Conservation (phyloP, 2,888 invertebrate species). For the Thysanoteuthis rhombus region DNA sequence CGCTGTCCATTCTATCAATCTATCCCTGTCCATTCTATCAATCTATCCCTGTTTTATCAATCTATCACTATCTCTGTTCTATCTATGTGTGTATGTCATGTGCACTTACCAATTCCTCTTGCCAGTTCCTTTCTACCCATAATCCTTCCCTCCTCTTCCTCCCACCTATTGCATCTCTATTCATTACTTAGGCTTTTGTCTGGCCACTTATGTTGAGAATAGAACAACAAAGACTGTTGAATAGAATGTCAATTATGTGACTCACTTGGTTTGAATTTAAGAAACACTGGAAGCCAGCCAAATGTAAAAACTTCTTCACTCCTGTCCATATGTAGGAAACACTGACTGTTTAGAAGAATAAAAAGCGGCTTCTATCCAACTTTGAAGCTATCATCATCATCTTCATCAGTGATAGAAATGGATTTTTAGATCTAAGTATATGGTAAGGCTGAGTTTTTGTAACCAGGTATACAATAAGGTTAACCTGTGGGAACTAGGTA, state of each 20-base stretch:
- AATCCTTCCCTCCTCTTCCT: not conserved
- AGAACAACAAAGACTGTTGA: not conserved
- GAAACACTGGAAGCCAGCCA: not conserved
- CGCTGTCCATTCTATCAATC: not conserved
- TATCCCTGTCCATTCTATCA: not conserved
- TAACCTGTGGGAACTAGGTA: no score
- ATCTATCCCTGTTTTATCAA: not conserved
- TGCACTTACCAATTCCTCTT: no score
- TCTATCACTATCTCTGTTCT: not conserved
- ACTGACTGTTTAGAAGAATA: not conserved
- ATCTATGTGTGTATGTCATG: not conserved
- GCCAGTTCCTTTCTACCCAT: not conserved
- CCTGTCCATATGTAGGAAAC: not conserved
- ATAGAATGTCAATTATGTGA: constrained; percentile 12
- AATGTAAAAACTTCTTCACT: not conserved
- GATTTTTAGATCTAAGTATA: no score
- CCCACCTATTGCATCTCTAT: constrained; percentile 12
- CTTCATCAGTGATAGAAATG: no score
- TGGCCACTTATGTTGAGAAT: constrained; percentile 1
- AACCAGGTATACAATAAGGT: no score
- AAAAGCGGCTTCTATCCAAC: not conserved
- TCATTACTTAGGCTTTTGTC: not conserved
- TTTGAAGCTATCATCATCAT: not conserved
- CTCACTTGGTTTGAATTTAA: not conserved
- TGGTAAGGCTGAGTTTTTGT: no score